Conservation (phyloP, 2,113 vertebrate genomes). For the Menura novaehollandiae region DNA sequence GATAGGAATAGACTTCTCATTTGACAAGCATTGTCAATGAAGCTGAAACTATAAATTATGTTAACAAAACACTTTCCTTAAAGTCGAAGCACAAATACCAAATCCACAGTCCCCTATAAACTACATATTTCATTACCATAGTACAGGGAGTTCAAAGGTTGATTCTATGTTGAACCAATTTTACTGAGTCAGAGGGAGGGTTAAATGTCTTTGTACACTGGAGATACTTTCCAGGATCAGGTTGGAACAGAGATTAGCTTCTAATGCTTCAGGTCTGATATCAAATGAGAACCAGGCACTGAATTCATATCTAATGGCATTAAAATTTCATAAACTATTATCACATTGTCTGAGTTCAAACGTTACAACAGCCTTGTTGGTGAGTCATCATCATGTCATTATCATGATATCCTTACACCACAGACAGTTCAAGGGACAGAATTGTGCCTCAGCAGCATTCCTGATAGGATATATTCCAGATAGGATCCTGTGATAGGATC, state of each 20-base stretch:
- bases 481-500: background rate
- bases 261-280: background rate
- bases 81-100: background rate
- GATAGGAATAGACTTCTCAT: background rate
- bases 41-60: background rate
- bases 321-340: background rate
- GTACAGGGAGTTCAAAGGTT: background rate
- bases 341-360: background rate
- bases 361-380: background rate
- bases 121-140: background rate
- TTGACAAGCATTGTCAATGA: background rate
- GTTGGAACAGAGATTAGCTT: background rate
- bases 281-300: background rate
- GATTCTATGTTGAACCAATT: background rate
- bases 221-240: background rate
- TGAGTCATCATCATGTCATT: background rate
- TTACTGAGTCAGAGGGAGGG: background rate
- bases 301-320: background rate
- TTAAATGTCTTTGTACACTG: background rate
- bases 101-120: background rate
- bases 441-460: background rate
- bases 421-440: background rate
- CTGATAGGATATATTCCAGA: too few species aligned
- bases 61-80: background rate
- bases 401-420: rapidly evolving